Evolutionary conservation across 2,113 vertebrate genomes (phyloP), one percentile per base, ranked within the genome.

Genomic region (Elephas maximus): DNA sequence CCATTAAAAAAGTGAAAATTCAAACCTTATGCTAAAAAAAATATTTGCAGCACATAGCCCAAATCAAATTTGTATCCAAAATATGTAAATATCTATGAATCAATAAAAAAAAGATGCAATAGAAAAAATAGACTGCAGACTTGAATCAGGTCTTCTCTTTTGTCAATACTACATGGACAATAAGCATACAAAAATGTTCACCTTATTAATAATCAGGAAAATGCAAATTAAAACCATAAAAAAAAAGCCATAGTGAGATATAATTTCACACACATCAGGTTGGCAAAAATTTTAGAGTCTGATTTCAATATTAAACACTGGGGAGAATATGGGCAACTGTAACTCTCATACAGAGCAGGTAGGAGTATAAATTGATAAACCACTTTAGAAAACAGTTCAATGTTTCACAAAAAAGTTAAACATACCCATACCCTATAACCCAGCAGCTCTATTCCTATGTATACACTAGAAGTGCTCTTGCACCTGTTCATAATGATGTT

Each of bases 1-100:
- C 74, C 57, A 76, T 37, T 73, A 65, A 90, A 69, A 48, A 91
- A 57, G 80, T 30, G 45, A 15, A 93, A 80, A 93, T 60, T 80
- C 44, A 80, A 76, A 26, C 4, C 37, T 87, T 60, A 57, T 18
- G 57, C 44, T 33, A 14, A 74, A 83, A 63, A 44, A 67, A 81
- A 76, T 24, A 37, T 69, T 60, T 82, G 8, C 8, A 48, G n/a
- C 60, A 73, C 18, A 60, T 51, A 74, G 80, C 20, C 24, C 37
- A 80, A 84, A 95, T 62, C 62, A 63, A 57, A 71, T 89, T 33
- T 81, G 24, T 14, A 67, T 71, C 41, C 33, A 77, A 62, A 83
- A 53, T 71, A 96, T 78, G 30, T 60, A 88, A 88, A 71, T 45
- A 21, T 44, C 30, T 57, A 48, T 51, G 30, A 71, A 79, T 79